Base-by-base conservation (phyloP, 2,113 vertebrate genomes). In the Odontophorus gujanensis region DNA sequence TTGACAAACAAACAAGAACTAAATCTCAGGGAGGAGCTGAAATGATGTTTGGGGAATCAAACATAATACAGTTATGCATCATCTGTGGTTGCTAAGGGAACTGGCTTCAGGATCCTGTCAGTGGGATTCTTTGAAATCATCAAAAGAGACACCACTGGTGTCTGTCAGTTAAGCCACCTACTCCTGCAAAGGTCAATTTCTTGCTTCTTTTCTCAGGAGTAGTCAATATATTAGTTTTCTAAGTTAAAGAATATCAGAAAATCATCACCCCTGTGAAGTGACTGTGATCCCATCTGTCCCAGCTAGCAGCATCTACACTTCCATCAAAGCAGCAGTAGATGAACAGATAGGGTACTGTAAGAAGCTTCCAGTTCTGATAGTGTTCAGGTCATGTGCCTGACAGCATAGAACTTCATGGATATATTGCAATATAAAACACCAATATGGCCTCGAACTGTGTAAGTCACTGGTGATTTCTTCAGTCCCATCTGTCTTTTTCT, bases 1-100 rank as follows among this genome's bases (percentile, higher is more conserved):
- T 94, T 96, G 80, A 96, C 81, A 95, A 95, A 96, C 77, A 96
- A 96, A 94, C 51, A 93, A 92, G 67, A 93, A 69, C 76, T 90
- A 85, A 96, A 80, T 90, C 87, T 96, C 74, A 67, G 92, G 90
- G 87, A 95, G 88, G 94, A 91, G 51, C 36, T 88, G 89, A 93
- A 95, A 85, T 71, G 40, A 57, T 93, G 84, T 93, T 95, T 90
- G 95, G 68, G 36, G 43, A 94, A 73, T 67, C 68, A 94, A 84
- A 89, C 81, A 92, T 81, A 86, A 92, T 94, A 58, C 55, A 92
- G 81, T 94, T 79, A 94, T 91, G 85, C 91, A 96, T 91, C 85
- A 66, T 89, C 53, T 97, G 66, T 85, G 51, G 92, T 97, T 96
- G 69, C 91, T 80, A 97, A 79, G 90, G 93, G 83, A 96, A 97